These are phyloP conservation scores for Tachyglossus aculeatus DNA, from an alignment of 2,797 vertebrate species.

Conservation along the genomic window DNA sequence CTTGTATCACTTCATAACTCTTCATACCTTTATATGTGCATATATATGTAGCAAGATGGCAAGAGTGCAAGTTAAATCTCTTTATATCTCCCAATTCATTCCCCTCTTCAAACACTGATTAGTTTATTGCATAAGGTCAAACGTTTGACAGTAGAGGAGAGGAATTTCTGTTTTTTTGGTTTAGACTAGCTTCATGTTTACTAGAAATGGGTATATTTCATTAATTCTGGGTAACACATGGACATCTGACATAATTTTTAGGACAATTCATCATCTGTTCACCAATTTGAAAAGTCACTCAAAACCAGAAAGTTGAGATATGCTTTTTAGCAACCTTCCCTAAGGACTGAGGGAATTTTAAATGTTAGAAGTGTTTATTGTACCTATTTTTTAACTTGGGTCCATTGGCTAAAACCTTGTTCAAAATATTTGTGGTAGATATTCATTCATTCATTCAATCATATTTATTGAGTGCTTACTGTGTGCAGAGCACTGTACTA, in stretches of 20 bases:
- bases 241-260: constrained; percentile 30
- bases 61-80: background rate
- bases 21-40: background rate
- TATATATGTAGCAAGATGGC: constrained; percentile 9
- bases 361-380: no score
- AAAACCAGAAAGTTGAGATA: background rate
- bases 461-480: no score
- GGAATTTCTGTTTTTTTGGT: background rate
- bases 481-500: no score
- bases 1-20: background rate
- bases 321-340: background rate
- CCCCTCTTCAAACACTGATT: background rate
- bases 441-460: no score
- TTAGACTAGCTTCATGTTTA: background rate
- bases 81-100: background rate
- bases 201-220: constrained; percentile 17
- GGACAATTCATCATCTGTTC: constrained; percentile 21
- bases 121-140: constrained; percentile 6
- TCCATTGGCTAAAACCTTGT: no score
- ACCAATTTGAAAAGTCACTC: constrained; percentile 14
- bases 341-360: background rate
- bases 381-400: no score
- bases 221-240: background rate
- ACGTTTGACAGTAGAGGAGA: background rate
- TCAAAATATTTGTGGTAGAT: no score